Base-by-base conservation (phyloP, 2,888 invertebrate genomes). In the Marasmarcha lunaedactyla region DNA sequence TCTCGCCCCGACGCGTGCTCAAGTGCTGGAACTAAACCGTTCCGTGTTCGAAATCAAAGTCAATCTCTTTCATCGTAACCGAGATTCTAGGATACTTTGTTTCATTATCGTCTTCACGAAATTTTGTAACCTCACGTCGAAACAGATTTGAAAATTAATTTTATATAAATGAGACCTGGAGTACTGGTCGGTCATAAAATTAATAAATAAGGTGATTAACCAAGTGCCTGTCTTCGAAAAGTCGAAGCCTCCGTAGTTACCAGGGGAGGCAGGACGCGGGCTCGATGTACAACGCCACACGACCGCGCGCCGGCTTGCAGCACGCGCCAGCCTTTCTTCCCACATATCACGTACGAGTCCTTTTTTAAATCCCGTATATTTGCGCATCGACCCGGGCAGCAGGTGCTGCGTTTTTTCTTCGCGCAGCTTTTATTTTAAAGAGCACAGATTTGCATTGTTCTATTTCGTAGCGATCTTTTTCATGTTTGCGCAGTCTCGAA, bases 351-450 rank as follows among this genome's bases (percentile, higher is more conserved):
- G 56, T 52, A 46, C 49, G 48, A 51, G 42, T 47, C 47, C 46
- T 54, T 54, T 55, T 59, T 58, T 58, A 51, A 63, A 55, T 50
- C 48, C 20, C 51, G 54, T 51, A 53, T 58, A 54, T 57, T 57
- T 52, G 3, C 52, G 49, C 51, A 54, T 51, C 51, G 55, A 58
- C 52, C 49, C 45, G 55, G 48, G 57, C 45, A 55, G 45, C 66
- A 64, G 66, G 59, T 64, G 65, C 48, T 48, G 44, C 30, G 30
- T 30, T 30, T 30, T 30, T 30, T 9, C 30, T 11, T 7, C 30
- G n/a, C 10, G 30, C 30, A 30, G 30, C 30, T 30, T 30, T 30
- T 30, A 30, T 30, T 30, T 9, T 3, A 11, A 25, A n/a, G n/a
- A 30, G 11, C 4, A 11, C 30, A 30, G 30, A 30, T 30, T 30